Base-by-base conservation (phyloP, 2,113 vertebrate species). In the Sorex araneus region DNA sequence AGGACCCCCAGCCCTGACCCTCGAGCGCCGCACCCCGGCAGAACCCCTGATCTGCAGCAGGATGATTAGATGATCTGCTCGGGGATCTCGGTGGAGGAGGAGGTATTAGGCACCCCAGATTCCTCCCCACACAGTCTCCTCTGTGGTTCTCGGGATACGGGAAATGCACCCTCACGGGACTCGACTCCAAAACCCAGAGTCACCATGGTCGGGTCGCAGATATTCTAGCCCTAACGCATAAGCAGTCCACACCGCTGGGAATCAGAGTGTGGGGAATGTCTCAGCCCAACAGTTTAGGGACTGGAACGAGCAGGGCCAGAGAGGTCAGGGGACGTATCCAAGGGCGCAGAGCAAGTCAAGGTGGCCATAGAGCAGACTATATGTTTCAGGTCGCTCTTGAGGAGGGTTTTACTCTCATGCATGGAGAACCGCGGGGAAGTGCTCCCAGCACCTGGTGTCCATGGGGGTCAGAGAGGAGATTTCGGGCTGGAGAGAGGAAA, bases 21-120 rank as follows among this genome's bases (percentile, higher is more conserved):
- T 4, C 27, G 54, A 16, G 13, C 11, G 11, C 78, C 4, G 15
- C 0, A 4, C 30, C 18, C 21, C 4, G 10, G 19, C 28, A 0
- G 15, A 1, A 3, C 64, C 25, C 57, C 8, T 8, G 25, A 63
- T 66, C 13, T 80, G 77, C 34, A 27, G 19, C 23, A 21, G 66
- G 34, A 1, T 40, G 40, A 40, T 40, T 40, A 40, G 40, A 40
- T 40, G 40, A 40, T 40, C 40, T 40, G 15, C 71, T 73, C 82
- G 98, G 71, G 88, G 16, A 30, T n/a, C 34, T 6, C 0, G 3
- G 36, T 32, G n/a, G 8, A 84, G 4, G 27, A 18, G 18, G 54
- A 30, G 25, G 19, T 4, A 6, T 54, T 43, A 73, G 64, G 23
- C 2, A 47, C 7, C 30, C 23, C 12, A 3, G 6, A 47, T 64